phyloP scores from a whole-genome alignment of 2,888 invertebrate species.

The Aporophyla nigra region DNA sequence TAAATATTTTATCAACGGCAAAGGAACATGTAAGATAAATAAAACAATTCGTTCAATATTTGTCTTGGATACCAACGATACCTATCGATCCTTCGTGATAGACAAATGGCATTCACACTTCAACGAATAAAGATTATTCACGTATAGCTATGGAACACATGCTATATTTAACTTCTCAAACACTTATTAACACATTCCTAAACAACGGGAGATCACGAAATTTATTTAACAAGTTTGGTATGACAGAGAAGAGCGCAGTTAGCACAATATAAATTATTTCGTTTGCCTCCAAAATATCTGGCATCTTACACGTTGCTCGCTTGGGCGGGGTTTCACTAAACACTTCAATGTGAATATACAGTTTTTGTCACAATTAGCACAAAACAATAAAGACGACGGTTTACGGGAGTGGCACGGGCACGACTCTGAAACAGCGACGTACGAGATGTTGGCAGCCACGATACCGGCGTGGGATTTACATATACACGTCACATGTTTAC shows the following conservation, averaged over 20 bases:
- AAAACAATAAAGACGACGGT: conserved; percentile 74
- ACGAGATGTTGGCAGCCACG: conserved; percentile 84
- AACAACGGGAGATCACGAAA: conserved; percentile 77
- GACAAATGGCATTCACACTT: conserved; percentile 41
- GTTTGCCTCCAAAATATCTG: conserved; percentile 73
- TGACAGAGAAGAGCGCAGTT: conserved; percentile 71
- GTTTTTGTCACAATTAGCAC: conserved; percentile 64
- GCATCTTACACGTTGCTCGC: conserved; percentile 71
- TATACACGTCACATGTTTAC: conserved; percentile 77
- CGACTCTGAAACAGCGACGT: conserved; percentile 79
- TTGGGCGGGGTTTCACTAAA: conserved; percentile 53
- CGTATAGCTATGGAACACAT: conserved; percentile 23
- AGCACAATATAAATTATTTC: conserved; percentile 72
- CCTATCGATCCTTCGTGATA: conserved; percentile 45
- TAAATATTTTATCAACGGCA: conserved; percentile 33
- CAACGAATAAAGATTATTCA: conserved; percentile 39
- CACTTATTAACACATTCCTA: conserved; percentile 79
- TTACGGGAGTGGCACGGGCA: conserved; percentile 70
- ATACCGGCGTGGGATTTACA: conserved; percentile 77
- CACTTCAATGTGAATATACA: conserved; percentile 61
- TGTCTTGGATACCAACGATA: conserved; percentile 43
- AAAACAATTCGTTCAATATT: conserved; percentile 47
- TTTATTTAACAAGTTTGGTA: conserved; percentile 75
- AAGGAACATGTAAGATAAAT: conserved; percentile 35
- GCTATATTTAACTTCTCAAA: conserved; percentile 64